phyloP scores from a whole-genome alignment of 2,888 invertebrate genomes.

The Dryocosmus kuriphilus region DNA sequence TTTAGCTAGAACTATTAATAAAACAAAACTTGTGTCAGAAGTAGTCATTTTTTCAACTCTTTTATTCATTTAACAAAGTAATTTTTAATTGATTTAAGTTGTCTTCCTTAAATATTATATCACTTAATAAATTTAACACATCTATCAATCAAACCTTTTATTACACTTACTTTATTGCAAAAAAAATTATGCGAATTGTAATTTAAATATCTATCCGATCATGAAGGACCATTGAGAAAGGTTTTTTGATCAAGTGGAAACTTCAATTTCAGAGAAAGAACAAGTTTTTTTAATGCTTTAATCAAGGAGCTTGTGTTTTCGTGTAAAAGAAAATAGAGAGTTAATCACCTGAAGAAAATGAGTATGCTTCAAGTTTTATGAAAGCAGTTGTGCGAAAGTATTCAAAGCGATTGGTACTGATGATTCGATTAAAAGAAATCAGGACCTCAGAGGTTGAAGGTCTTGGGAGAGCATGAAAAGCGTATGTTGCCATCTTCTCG shows the following conservation, averaged over 20 bases:
- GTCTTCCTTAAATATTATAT: too few relatives aligned
- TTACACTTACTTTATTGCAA: too few relatives aligned
- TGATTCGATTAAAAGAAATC: slow-evolving; percentile 57
- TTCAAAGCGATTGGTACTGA: slow-evolving; percentile 36
- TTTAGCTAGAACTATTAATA: too few relatives aligned
- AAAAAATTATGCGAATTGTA: too few relatives aligned
- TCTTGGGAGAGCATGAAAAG: slow-evolving; percentile 54
- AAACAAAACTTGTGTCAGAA: too few relatives aligned
- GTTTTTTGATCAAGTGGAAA: slow-evolving; percentile 15
- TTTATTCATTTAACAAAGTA: too few relatives aligned
- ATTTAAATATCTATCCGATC: too few relatives aligned
- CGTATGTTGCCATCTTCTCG: slow-evolving; percentile 58
- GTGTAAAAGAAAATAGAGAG: slow-evolving; percentile 5
- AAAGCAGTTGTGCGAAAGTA: slow-evolving; percentile 12
- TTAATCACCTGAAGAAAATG: slow-evolving; percentile 23
- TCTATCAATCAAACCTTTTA: too few relatives aligned
- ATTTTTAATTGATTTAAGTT: too few relatives aligned
- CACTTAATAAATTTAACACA: too few relatives aligned
- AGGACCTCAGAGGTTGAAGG: slow-evolving; percentile 58
- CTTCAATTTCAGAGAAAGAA: slow-evolving; percentile 13
- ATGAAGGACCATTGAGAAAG: too few relatives aligned
- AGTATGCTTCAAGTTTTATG: not conserved
- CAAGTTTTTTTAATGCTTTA: slow-evolving; percentile 14
- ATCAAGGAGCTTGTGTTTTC: slow-evolving; percentile 12
- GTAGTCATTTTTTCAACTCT: too few relatives aligned